These are phyloP conservation scores for Zeuzera pyrina DNA, from an alignment of 2,888 invertebrate genomes.

Conservation along the genomic window DNA sequence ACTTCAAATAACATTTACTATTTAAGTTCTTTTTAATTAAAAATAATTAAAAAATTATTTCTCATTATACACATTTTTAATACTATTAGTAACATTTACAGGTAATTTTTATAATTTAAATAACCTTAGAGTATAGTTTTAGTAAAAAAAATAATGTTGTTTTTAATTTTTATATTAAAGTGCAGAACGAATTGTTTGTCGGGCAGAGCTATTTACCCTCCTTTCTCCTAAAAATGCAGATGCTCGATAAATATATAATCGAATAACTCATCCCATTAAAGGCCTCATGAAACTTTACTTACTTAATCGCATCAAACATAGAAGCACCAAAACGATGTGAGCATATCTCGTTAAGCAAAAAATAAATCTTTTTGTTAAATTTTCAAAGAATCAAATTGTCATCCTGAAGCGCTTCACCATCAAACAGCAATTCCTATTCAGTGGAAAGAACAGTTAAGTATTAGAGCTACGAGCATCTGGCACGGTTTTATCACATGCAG, in stretches of 20 bases:
- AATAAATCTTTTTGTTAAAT: background rate
- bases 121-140: slow-evolving; percentile 12
- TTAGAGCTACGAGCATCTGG: slow-evolving; percentile 44
- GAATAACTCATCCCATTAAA: no score
- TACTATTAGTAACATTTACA: background rate
- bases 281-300: no score
- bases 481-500: slow-evolving; percentile 43
- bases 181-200: no score
- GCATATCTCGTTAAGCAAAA: slow-evolving; percentile 1
- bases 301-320: no score
- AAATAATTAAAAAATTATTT: no score
- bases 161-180: no score
- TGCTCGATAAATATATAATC: no score
- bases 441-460: slow-evolving; percentile 31
- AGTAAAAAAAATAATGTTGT: slow-evolving; percentile 3
- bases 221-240: no score
- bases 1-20: no score
- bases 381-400: background rate
- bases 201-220: no score
- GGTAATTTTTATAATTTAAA: slow-evolving; percentile 12
- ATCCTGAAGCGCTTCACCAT: slow-evolving; percentile 4
- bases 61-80: background rate
- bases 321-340: no score
- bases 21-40: no score
- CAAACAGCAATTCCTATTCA: slow-evolving; percentile 31